Evolutionary conservation across 37 sponge, comb jelly and placozoan genomes (phyloP).

Genomic region (Amphimedon queenslandica): DNA sequence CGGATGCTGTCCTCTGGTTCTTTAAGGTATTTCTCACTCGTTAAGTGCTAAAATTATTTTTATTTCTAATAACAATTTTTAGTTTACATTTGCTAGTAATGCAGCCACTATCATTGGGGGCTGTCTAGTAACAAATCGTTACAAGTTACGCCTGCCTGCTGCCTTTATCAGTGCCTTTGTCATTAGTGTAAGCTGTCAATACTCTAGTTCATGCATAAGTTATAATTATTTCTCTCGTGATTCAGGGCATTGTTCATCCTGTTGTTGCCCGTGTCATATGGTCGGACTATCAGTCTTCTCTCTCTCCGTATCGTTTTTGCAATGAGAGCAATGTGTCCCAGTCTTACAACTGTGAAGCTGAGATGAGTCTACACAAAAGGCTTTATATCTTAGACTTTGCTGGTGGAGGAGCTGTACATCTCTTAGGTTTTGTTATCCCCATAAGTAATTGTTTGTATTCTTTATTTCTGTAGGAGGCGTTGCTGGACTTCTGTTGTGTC

Average conservation of each 20-base stretch:
- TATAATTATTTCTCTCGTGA: background rate
- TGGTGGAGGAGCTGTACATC: conserved; percentile 89
- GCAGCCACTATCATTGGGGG: conserved; percentile 91
- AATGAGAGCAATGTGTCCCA: background rate
- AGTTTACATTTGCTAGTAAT: conserved; percentile 94
- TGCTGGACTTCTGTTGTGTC: conserved; percentile 60
- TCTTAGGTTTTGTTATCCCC: conserved; percentile 52
- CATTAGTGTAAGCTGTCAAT: conserved; percentile 70
- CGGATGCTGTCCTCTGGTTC: conserved; percentile 70
- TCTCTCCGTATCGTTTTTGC: conserved; percentile 84
- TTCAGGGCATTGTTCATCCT: conserved; percentile 75
- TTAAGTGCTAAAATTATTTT: background rate
- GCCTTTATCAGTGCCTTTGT: conserved; percentile 83
- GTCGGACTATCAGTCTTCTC: conserved; percentile 39
- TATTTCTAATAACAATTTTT: background rate
- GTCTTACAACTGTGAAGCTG: conserved; percentile 5
- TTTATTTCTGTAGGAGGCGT: conserved; percentile 57
- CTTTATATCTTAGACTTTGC: conserved; percentile 91
- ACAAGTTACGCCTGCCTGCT: conserved; percentile 74
- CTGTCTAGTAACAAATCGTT: conserved; percentile 61
- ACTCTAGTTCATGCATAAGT: background rate
- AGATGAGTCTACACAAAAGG: background rate
- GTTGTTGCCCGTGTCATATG: conserved; percentile 63
- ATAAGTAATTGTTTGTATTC: background rate
- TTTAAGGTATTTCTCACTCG: conserved; percentile 59